Conservation (phyloP, 1,140 invertebrate species). For the Hermetia illucens region DNA sequence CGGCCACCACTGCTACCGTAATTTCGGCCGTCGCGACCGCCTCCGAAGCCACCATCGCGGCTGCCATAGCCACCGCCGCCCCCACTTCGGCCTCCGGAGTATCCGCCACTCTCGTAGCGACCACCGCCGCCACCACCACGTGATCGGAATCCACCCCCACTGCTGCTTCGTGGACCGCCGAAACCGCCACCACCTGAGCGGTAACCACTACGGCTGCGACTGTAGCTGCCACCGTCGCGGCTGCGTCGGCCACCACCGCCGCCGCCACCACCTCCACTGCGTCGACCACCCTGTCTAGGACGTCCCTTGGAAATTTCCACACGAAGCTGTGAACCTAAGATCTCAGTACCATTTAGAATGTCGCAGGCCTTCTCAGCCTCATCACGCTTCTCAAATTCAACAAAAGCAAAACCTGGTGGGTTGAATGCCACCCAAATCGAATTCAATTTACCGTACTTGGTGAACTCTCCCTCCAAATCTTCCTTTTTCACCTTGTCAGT, state of each 20-base stretch:
- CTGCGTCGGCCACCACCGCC: constrained; percentile 35
- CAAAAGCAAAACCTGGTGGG: constrained; percentile 94
- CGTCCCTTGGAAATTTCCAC: constrained; percentile 70
- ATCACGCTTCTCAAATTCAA: constrained; percentile 90
- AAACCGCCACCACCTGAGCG: constrained; percentile 32
- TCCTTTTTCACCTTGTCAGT: constrained; percentile 74
- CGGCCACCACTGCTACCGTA: constrained; percentile 27
- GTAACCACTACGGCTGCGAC: constrained; percentile 32
- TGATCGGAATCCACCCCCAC: constrained; percentile 14
- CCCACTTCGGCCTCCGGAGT: constrained; percentile 30
- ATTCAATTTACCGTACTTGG: constrained; percentile 82
- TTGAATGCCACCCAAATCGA: constrained; percentile 94
- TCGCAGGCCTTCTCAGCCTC: constrained; percentile 90
- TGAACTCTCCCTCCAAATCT: constrained; percentile 71
- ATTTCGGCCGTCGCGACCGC: constrained; percentile 20
- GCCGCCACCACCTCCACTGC: constrained; percentile 34
- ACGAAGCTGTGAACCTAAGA: constrained; percentile 63
- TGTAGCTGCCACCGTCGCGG: constrained; percentile 21
- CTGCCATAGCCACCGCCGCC: constrained; percentile 27
- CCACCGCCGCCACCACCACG: constrained; percentile 25
- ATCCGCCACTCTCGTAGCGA: constrained; percentile 27
- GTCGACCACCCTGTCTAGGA: constrained; percentile 36
- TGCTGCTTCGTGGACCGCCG: constrained; percentile 26
- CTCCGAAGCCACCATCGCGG: neutral
- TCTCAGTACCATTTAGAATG: constrained; percentile 75